Evolutionary conservation across 2,113 vertebrate species (phyloP), one percentile per base, ranked within the genome.

Genomic region (Daubentonia madagascariensis): DNA sequence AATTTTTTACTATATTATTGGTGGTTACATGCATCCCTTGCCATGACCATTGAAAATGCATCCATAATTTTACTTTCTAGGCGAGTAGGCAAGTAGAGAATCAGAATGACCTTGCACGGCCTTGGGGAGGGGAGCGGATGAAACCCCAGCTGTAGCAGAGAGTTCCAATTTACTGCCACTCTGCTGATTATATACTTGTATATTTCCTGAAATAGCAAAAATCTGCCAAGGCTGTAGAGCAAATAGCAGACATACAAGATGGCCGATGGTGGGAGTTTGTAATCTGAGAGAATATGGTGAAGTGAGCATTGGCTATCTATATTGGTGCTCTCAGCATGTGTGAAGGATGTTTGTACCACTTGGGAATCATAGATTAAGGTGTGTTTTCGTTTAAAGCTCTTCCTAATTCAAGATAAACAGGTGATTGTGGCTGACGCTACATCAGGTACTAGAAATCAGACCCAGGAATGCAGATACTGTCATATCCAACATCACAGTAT

Each of bases 141-240:
- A 96, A 96, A 92, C 68, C 91, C 97, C 95, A 98, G 97, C 96
- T 98, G 97, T 93, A 96, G 63, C 95, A 96, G 57, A 94, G 89
- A 95, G 84, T 96, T 97, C 79, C 96, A 97, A 96, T 98, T 98
- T 98, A 79, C 97, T 98, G 97, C 84, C 90, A 96, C 79, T 83
- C 92, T 94, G 92, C 76, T 98, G 97, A 97, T 98, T 97, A 97
- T 94, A 96, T 94, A 87, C 84, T 96, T 97, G 92, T 83, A 65
- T 97, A 95, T 96, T 98, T 97, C 94, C 94, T 81, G 93, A 98
- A 98, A 97, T 98, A 98, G 97, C 93, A 73, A 94, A 97, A 97
- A 96, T 86, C 73, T 93, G 79, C 73, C 52, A 25, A 72, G 57
- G 45, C 83, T 98, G 79, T 93, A 94, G 90, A 95, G 97, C 50